Percentiles rank a stretch among this genome's conserved stretches.
Evolutionary conservation across 1,140 invertebrate genomes (phyloP).

Genomic region (Frieseomelitta varia): DNA sequence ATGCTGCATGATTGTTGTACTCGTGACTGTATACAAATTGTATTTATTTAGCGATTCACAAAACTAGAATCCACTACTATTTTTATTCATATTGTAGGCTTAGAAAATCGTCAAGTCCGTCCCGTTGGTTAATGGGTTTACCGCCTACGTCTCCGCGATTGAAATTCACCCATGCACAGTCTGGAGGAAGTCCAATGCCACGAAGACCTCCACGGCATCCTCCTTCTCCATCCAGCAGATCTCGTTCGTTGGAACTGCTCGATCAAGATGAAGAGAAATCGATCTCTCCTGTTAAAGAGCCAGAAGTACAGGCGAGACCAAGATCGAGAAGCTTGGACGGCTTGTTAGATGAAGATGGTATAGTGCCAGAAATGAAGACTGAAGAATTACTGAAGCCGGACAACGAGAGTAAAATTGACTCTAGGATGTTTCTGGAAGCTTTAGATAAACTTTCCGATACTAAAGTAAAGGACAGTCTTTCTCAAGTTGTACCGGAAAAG

Average conservation of each 20-base stretch:
- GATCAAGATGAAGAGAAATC: constrained; percentile 65
- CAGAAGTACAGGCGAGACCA: constrained; percentile 75
- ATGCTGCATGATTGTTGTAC: constrained; percentile 22
- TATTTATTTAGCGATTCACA: background rate
- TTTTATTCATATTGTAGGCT: constrained; percentile 78
- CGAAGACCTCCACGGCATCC: constrained; percentile 71
- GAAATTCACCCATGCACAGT: constrained; percentile 71
- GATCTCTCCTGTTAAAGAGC: constrained; percentile 38
- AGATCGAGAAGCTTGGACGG: constrained; percentile 88
- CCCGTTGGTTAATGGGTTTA: constrained; percentile 82
- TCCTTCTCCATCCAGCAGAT: constrained; percentile 66
- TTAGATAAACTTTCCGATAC: background rate
- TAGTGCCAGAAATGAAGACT: constrained; percentile 47
- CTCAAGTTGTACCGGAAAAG: background rate
- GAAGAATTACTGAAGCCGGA: constrained; percentile 10
- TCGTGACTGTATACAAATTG: constrained; percentile 62
- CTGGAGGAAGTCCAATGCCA: constrained; percentile 64
- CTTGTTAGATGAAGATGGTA: constrained; percentile 79
- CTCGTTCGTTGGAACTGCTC: constrained; percentile 71
- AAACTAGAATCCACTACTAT: background rate
- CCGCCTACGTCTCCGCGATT: constrained; percentile 72
- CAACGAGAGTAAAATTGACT: background rate
- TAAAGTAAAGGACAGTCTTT: background rate
- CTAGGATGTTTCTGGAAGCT: background rate
- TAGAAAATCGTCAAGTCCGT: constrained; percentile 86